Evolutionary conservation across 2,888 invertebrate species (phyloP), one percentile per base, ranked within the genome.

Genomic region (Mesoligia furuncula): DNA sequence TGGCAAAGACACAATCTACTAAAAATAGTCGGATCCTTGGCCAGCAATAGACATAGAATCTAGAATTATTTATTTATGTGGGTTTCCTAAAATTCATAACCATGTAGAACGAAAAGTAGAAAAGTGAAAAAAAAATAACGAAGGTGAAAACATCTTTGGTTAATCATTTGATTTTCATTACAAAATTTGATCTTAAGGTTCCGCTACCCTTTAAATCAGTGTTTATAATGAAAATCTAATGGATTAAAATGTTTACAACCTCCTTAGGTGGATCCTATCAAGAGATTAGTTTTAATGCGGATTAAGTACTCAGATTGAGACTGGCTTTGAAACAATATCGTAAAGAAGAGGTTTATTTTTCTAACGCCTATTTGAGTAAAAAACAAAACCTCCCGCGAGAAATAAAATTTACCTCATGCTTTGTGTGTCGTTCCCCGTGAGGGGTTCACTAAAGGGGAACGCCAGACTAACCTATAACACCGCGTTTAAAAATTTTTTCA

Each of bases 271-370:
- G 51, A 75, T 81, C 66, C 62, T 45, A 64, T 74, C 57, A 75
- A 66, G 54, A 75, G 74, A 75, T 88, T 76, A 76, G 64, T 75
- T 57, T 70, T 64, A 51, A 75, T 45, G 27, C 45, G 54, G 27
- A 73, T 81, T 73, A 71, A 62, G 45, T 42, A 62, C 64, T 67
- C n/a, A 71, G 62, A 74, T 74, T 69, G 24, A 74, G 31, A 77
- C 65, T 71, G 65, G 20, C 54, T 77, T 81, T 42, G 70, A 61
- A 81, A 77, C 62, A 83, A 77, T 75, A 59, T 57, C 27, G n/a
- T n/a, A 36, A 73, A 79, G 24, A 65, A 31, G 39, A 13, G n/a
- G 7, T 64, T 73, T 65, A 51, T 74, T 66, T 75, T 57, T 39
- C 20, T n/a, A 66, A 75, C 70, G 65, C 6, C 64, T 13, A 27